Percentiles rank a stretch among this genome's conserved stretches.
phyloP scores from a whole-genome alignment of 1,140 invertebrate species.

The Acyrthosiphon pisum region DNA sequence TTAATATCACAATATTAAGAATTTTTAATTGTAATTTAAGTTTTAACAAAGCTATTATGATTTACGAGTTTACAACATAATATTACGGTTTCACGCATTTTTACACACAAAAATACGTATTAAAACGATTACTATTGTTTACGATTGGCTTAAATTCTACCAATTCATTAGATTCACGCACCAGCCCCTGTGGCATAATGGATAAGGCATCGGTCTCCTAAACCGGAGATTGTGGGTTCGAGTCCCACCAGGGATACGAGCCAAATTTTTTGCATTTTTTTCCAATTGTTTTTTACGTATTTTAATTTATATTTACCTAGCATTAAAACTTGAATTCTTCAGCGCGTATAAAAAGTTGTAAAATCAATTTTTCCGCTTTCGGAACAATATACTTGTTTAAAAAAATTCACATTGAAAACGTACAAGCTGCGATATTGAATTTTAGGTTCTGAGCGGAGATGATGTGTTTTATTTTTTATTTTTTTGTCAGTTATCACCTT shows the following conservation, averaged over 20 bases:
- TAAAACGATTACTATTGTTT: not conserved
- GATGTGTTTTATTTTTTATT: too few species aligned
- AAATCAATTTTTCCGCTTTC: not conserved
- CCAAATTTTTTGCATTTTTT: not conserved
- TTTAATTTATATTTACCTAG: too few species aligned
- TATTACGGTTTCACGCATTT: too few species aligned
- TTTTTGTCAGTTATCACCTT: too few species aligned
- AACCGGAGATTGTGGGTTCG: conserved; percentile 78
- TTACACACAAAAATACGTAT: too few species aligned
- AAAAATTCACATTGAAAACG: too few species aligned
- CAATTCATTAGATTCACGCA: not conserved
- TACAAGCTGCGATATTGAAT: too few species aligned
- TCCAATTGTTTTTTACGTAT: not conserved
- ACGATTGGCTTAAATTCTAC: not conserved
- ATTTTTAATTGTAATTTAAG: too few species aligned
- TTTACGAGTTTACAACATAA: too few species aligned
- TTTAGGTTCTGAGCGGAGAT: too few species aligned
- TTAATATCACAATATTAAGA: too few species aligned
- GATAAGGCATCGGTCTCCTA: conserved; percentile 79
- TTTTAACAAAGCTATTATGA: too few species aligned
- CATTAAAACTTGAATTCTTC: not conserved
- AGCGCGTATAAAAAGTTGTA: not conserved
- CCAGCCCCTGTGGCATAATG: conserved; percentile 75
- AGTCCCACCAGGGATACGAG: conserved; percentile 74
- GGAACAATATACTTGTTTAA: not conserved